Evolutionary conservation across 2,797 vertebrate genomes (phyloP), one percentile per base, ranked within the genome.

Genomic region (Thunnus albacares): DNA sequence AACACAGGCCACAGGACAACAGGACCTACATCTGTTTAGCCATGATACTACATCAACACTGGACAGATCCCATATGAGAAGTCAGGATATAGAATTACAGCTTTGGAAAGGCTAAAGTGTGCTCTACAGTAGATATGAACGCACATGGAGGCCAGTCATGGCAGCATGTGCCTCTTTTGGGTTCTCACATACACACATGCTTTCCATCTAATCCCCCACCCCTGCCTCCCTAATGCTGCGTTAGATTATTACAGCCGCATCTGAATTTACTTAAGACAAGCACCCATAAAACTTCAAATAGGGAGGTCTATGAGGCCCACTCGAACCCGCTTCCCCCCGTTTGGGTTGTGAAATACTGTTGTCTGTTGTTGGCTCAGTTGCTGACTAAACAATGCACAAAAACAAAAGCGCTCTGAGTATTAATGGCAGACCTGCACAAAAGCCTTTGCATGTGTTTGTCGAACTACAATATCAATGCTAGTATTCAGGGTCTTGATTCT

Each of bases 251-350:
- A 87, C 77, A 84, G 86, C 84, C 79, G 80, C 94, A 95, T 95
- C 94, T 95, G 94, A 95, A 94, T 95, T 95, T 94, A 93, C 94
- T 95, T 94, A 94, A 93, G 90, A 93, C 91, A 89, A 92, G 92
- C 89, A 87, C 90, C 91, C 89, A 93, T 95, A 93, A 95, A 94
- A 94, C 89, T 93, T 95, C 93, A 94, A 94, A 94, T 90, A 84
- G 85, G 88, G 92, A 91, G 90, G 91, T 90, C 88, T 75, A 75
- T 49, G 85, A 86, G 80, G 84, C 88, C 87, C 85, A 67, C 79
- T 85, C 71, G 38, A 67, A 22, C 51, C 75, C 55, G 30, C 49
- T n/a, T 17, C 41, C 77, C 58, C 68, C 55, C 65, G 75, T 68
- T 57, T 51, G 75, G 83, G 57, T 75, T 82, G 65, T 85, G 74